Base-by-base conservation (phyloP, 2,888 invertebrate species). In the Oasisia sp. region DNA sequence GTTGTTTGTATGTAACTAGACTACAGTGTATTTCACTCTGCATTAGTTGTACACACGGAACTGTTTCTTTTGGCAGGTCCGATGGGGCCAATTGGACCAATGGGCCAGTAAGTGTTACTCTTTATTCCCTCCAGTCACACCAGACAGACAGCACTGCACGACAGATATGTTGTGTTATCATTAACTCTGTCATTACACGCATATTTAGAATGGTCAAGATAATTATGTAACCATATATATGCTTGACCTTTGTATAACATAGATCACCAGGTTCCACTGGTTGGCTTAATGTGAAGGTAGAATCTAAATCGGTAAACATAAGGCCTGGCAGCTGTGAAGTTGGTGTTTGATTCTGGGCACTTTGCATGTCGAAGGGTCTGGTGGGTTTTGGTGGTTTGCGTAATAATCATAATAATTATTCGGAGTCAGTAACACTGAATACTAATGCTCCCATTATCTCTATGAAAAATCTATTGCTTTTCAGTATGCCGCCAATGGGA, bases 41-140 rank as follows among this genome's bases (percentile, higher is more conserved):
- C 74, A 27, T 74, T 74, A 74, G n/a, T 74, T 74, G 7, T 19
- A 74, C 1, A 74, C 1, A 74, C 27, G 74, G 74, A n/a, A 27
- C 74, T 74, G n/a, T 93, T 90, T 93, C 32, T 91, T 92, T 8
- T 93, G 93, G 44, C 92, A 89, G 93, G 93, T 45, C 93, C 92
- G 50, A 93, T 94, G 93, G 74, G 74, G 7, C 74, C 74, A 19
- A 14, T 74, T 27, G 93, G 93, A 45, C 93, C 93, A 89, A 93
- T 94, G 94, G 92, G 93, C 91, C 92, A 91, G 93, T 93, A 91
- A 93, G 93, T 93, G 32, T 92, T 45, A 2, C 9, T 92, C 32
- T 74, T 32, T 32, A 92, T 92, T 44, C 19, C 27, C 74, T 7
- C 74, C 74, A 19, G 74, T 4, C 27, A 7, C n/a, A 27, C 27